Evolutionary conservation across 2,888 invertebrate genomes (phyloP).

Genomic region (Syrista parreyssii): DNA sequence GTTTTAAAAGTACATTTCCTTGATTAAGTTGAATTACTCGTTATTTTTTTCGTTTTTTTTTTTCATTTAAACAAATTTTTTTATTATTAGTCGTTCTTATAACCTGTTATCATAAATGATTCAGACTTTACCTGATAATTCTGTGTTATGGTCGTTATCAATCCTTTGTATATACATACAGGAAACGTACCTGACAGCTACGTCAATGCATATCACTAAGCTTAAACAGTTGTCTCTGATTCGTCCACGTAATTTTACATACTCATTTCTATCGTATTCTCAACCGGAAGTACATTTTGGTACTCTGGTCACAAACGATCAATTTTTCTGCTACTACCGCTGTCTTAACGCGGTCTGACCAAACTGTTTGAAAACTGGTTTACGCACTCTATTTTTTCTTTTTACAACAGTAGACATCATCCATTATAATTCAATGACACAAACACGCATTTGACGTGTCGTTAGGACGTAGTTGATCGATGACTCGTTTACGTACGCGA

Average conservation of each 20-base stretch:
- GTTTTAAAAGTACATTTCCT: background rate
- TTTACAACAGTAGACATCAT: slow-evolving; percentile 13
- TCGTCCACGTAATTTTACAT: background rate
- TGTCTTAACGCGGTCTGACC: background rate
- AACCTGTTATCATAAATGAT: background rate
- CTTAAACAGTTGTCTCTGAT: background rate
- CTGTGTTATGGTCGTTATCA: background rate
- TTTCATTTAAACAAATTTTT: background rate
- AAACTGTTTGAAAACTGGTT: background rate
- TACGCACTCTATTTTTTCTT: background rate
- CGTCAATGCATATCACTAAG: background rate
- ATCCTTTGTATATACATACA: background rate
- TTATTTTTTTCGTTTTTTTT: background rate
- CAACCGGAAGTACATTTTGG: background rate
- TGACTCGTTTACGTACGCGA: background rate
- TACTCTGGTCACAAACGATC: background rate
- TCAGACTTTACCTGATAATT: background rate
- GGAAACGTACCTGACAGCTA: background rate
- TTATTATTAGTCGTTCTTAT: background rate
- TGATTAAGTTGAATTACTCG: background rate
- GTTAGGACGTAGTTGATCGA: slow-evolving; percentile 20
- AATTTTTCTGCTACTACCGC: background rate
- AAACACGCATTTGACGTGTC: slow-evolving; percentile 22
- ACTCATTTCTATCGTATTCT: background rate
- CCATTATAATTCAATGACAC: slow-evolving; percentile 22